Percentiles rank a stretch among this genome's conserved stretches.
These are phyloP conservation scores for Hemibagrus guttatus DNA, from an alignment of 2,797 vertebrate genomes.

Conservation along the genomic window DNA sequence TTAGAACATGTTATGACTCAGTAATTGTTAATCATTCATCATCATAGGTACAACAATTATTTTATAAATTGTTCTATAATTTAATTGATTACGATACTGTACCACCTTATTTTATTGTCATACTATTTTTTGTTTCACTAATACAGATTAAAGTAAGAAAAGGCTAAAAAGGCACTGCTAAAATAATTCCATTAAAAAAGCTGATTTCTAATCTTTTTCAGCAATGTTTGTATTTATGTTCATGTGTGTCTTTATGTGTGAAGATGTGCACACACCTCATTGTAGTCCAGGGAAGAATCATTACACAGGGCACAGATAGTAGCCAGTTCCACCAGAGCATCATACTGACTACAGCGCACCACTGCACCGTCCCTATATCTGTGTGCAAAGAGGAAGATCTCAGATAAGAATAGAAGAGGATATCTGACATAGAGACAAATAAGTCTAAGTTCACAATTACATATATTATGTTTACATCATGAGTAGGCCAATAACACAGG, in stretches of 20 bases:
- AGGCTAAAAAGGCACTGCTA: background rate
- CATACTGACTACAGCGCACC: conserved; percentile 74
- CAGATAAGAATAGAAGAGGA: background rate
- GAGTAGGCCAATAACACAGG: background rate
- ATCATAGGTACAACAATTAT: background rate
- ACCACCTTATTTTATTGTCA: background rate
- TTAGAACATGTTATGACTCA: background rate
- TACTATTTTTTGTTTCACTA: background rate
- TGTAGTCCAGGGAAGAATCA: conserved; percentile 81
- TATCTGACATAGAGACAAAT: background rate
- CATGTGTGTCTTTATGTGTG: background rate
- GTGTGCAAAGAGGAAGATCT: conserved; percentile 1
- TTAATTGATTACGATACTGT: background rate
- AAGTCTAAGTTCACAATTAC: background rate
- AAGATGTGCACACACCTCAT: conserved; percentile 65
- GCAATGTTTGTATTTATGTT: background rate
- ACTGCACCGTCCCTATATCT: conserved; percentile 71
- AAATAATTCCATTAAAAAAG: background rate
- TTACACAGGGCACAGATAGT: conserved; percentile 80
- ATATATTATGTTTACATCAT: conserved; percentile 4
- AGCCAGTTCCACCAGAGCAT: conserved; percentile 77
- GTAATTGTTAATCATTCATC: background rate
- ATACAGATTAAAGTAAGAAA: background rate
- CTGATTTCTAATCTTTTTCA: background rate
- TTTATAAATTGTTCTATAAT: background rate